Conservation (phyloP, 2,113 vertebrate genomes). For the Silurus glanis region DNA sequence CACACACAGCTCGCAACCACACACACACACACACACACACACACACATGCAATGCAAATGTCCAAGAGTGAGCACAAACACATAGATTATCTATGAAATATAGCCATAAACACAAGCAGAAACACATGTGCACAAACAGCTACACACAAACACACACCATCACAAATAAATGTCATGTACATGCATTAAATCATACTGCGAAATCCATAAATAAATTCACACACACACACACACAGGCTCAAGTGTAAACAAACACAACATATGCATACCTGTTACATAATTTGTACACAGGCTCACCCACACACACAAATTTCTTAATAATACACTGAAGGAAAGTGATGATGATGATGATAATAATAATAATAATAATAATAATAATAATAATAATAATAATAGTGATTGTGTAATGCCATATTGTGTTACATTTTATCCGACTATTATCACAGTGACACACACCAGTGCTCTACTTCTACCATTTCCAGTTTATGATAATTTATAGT, state of each 20-base stretch:
- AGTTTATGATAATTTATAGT: not conserved
- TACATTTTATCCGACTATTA: not conserved
- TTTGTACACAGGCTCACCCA: not conserved
- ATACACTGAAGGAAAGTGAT: not conserved
- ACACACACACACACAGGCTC: not conserved
- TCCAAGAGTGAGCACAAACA: not conserved
- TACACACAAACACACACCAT: not conserved
- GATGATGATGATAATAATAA: not conserved
- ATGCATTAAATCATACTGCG: not conserved
- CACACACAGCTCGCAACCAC: slow-evolving; percentile 53
- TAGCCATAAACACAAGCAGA: not conserved
- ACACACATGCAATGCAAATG: not conserved
- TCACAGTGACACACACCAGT: not conserved
- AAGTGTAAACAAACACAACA: not conserved
- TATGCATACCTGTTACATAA: not conserved
- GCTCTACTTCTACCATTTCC: not conserved
- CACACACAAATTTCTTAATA: slow-evolving; percentile 1
- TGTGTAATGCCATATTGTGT: not conserved
- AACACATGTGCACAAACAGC: not conserved
- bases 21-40: slow-evolving; percentile 47
- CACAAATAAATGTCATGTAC: not conserved
- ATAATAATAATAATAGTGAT: not conserved
- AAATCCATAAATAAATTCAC: not conserved
- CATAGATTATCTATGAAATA: not conserved
- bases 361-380: too few species aligned